Evolutionary conservation across 2,113 vertebrate genomes (phyloP).

Genomic region (Cygnus atratus): DNA sequence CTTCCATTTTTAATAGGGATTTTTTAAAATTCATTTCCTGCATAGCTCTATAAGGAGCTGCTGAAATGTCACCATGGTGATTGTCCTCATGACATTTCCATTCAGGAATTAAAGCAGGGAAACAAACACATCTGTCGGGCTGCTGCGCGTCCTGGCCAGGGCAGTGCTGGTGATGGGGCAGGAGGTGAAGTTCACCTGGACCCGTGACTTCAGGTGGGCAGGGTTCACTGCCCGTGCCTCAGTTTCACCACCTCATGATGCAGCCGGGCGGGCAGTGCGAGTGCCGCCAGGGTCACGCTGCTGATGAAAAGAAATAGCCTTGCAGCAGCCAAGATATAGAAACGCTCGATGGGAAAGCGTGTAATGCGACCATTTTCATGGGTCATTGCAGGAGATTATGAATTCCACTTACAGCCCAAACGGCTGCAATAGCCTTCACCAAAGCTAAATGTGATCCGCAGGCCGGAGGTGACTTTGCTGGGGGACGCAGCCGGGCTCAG

Average conservation of each 20-base stretch:
- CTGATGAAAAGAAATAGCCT: background rate
- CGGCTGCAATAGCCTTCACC: background rate
- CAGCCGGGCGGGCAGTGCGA: rapidly evolving
- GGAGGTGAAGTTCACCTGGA: background rate
- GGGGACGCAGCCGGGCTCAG: background rate
- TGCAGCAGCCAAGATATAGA: background rate
- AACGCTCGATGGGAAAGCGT: rapidly evolving
- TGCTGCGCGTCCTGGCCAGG: background rate
- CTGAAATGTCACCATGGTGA: slow-evolving; percentile 68
- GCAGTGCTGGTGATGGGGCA: background rate
- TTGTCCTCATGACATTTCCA: slow-evolving; percentile 61
- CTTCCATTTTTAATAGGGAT: slow-evolving; percentile 55
- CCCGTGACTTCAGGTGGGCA: rapidly evolving
- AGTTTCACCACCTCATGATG: background rate
- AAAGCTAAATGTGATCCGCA: background rate
- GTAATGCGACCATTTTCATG: background rate
- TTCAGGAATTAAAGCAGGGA: background rate
- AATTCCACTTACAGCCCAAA: background rate
- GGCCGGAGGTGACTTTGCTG: background rate
- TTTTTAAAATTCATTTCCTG: slow-evolving; percentile 63
- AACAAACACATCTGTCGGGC: background rate
- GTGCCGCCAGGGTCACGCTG: rapidly evolving
- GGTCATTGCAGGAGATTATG: background rate
- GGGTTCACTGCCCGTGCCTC: background rate
- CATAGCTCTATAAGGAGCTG: background rate